A percentile compares a stretch with the other conserved stretches of the same genome.
Conservation (phyloP, 2,113 vertebrate genomes). For the Parotia lawesii region DNA sequence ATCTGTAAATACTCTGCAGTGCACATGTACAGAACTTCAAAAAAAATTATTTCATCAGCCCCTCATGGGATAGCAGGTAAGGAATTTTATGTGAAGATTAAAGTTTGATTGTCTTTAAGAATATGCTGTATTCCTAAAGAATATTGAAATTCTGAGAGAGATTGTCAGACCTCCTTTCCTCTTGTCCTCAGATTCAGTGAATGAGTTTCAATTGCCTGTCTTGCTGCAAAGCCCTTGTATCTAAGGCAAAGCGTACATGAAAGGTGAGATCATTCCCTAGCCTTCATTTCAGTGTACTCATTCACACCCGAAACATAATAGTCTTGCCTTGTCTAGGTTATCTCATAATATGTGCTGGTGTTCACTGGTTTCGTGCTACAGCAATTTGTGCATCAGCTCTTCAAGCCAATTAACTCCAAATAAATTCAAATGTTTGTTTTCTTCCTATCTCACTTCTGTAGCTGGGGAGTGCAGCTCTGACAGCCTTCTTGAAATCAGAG, state of each 20-base stretch:
- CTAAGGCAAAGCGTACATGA: neutral
- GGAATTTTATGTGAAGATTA: neutral
- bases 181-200: neutral
- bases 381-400: neutral
- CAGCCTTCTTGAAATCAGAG: neutral
- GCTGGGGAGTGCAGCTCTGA: neutral
- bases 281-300: neutral
- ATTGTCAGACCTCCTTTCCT: neutral
- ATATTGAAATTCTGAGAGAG: neutral
- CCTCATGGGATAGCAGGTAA: neutral
- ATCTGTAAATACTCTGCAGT: neutral
- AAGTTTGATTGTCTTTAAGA: neutral
- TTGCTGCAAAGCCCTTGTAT: neutral
- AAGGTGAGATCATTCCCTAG: neutral
- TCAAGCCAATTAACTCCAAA: neutral
- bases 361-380: neutral
- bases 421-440: neutral
- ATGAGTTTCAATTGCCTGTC: neutral
- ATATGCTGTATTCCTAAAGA: neutral
- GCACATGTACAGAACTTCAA: neutral
- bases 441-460: neutral
- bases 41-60: neutral
- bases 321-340: neutral
- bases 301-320: neutral
- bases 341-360: neutral